Conservation (phyloP, 1,140 invertebrate genomes). For the Lasioglossum baleicum region DNA sequence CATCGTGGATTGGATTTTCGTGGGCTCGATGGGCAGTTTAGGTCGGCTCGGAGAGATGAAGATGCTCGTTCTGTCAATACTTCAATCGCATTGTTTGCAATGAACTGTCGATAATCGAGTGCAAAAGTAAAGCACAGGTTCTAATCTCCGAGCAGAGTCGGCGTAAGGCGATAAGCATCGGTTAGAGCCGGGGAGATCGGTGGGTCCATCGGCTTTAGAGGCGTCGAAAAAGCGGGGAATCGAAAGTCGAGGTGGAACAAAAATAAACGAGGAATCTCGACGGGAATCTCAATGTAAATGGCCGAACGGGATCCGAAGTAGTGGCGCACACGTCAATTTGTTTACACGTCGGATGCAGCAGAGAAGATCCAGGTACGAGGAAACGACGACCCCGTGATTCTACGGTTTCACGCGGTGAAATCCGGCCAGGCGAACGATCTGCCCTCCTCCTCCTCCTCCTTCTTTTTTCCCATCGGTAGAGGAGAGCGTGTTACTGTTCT, state of each 20-base stretch:
- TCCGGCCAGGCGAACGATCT: slow-evolving; percentile 40
- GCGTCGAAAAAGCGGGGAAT: not conserved
- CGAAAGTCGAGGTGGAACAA: too few species aligned
- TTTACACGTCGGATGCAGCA: slow-evolving; percentile 37
- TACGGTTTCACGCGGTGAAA: slow-evolving; percentile 47
- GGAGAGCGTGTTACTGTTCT: slow-evolving; percentile 37
- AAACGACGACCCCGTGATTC: slow-evolving; percentile 54
- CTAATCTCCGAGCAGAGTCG: not conserved
- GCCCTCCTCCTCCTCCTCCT: slow-evolving; percentile 38
- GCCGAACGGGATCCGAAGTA: slow-evolving; percentile 42
- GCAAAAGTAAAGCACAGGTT: not conserved
- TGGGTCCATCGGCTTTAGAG: slow-evolving; percentile 8
- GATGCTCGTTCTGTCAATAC: too few species aligned
- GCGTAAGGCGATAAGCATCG: not conserved
- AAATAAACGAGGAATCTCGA: not conserved
- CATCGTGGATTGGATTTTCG: too few species aligned
- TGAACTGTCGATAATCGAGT: too few species aligned
- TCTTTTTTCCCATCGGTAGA: slow-evolving; percentile 25
- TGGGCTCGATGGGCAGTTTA: too few species aligned
- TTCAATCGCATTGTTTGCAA: too few species aligned
- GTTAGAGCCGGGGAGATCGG: not conserved
- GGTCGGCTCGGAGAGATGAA: too few species aligned
- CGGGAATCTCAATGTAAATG: slow-evolving; percentile 33
- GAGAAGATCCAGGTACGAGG: slow-evolving; percentile 44
- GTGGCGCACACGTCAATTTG: slow-evolving; percentile 28